phyloP scores from a whole-genome alignment of 2,797 vertebrate species.

The Tangara arthus region DNA sequence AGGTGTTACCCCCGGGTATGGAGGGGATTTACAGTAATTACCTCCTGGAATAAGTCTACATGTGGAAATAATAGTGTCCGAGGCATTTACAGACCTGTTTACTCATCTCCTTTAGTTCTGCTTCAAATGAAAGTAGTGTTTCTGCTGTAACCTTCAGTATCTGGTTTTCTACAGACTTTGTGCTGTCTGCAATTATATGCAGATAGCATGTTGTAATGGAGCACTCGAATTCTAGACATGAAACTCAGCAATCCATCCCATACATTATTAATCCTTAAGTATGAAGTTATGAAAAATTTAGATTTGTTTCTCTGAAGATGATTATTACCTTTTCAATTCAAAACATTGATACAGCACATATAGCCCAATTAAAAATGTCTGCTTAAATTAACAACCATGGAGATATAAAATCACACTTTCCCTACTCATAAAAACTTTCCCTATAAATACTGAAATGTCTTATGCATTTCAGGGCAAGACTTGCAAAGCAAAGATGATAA shows the following conservation, averaged over 20 bases:
- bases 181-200: background rate
- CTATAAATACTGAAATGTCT: background rate
- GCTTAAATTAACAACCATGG: background rate
- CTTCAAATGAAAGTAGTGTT: background rate
- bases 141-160: background rate
- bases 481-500: conserved; percentile 9
- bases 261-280: conserved; percentile 48
- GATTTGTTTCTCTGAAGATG: background rate
- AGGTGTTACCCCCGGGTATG: background rate
- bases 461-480: background rate
- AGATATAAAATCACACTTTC: background rate
- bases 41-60: conserved; percentile 22
- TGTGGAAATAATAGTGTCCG: background rate
- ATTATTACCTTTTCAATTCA: conserved; percentile 23
- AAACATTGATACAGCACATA: background rate
- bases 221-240: background rate
- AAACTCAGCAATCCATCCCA: background rate
- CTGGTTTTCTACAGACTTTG: background rate
- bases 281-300: conserved; percentile 62
- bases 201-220: background rate
- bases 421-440: background rate
- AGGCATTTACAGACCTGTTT: background rate
- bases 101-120: background rate
- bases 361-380: background rate
- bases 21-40: background rate